Conservation (phyloP, 2,888 invertebrate genomes). For the Cataglyphis cursor region DNA sequence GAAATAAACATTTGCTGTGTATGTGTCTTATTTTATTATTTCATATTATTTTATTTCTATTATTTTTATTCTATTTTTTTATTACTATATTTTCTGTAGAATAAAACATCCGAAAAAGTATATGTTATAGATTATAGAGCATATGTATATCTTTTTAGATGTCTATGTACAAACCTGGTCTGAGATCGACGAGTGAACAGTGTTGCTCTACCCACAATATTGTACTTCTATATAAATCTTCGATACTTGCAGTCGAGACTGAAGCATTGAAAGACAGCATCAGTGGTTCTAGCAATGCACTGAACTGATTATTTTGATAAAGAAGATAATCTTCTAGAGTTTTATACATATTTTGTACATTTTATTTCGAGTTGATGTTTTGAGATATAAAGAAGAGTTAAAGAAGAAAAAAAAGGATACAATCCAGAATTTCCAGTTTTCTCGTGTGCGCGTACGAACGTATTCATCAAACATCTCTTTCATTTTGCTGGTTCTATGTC, state of each 20-base stretch:
- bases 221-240: slow-evolving; percentile 96
- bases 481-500: slow-evolving; percentile 96
- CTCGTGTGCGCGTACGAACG: slow-evolving; percentile 94
- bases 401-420: slow-evolving; percentile 90
- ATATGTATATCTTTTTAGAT: not conserved
- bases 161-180: slow-evolving; percentile 91
- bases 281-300: slow-evolving; percentile 95
- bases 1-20: not conserved
- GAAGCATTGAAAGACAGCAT: slow-evolving; percentile 96
- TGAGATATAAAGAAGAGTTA: not conserved
- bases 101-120: not conserved
- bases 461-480: slow-evolving; percentile 97
- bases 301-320: slow-evolving; percentile 90
- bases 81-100: not conserved
- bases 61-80: not conserved
- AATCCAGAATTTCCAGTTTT: slow-evolving; percentile 99
- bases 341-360: not conserved
- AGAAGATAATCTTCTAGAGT: slow-evolving; percentile 35
- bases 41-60: not conserved
- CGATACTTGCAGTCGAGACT: slow-evolving; percentile 96
- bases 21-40: slow-evolving; percentile 11
- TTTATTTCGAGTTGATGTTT: not conserved
- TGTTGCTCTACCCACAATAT: slow-evolving; percentile 98
- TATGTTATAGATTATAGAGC: not conserved
- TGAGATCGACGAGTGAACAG: slow-evolving; percentile 96